phyloP scores from a whole-genome alignment of 1,140 invertebrate genomes.

The Ceratoteleas bidentatus region DNA sequence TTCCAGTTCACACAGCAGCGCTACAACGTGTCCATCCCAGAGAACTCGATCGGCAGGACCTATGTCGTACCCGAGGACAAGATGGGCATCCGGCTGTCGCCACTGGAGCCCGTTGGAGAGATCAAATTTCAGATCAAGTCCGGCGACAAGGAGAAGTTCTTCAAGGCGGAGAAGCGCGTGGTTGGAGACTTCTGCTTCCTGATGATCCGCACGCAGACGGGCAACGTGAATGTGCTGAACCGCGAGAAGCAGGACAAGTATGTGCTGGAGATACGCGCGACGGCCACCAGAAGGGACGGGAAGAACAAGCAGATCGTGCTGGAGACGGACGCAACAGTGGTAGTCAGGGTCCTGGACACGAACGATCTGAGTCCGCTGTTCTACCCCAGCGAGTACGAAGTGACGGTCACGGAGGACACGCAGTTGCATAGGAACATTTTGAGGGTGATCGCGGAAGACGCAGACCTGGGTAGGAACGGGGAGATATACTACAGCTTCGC shows the following conservation, averaged over 20 bases:
- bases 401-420: constrained; percentile 93
- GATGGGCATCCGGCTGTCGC: constrained; percentile 85
- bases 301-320: constrained; percentile 81
- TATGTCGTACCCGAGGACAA: constrained; percentile 85
- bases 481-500: constrained; percentile 97
- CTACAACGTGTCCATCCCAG: constrained; percentile 95
- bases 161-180: constrained; percentile 92
- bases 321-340: constrained; percentile 88
- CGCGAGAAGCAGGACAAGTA: constrained; percentile 94
- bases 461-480: constrained; percentile 95
- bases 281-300: constrained; percentile 83
- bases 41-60: constrained; percentile 94
- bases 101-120: constrained; percentile 83
- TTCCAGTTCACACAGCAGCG: constrained; percentile 87
- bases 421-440: constrained; percentile 90
- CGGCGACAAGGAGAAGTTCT: constrained; percentile 94
- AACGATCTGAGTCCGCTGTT: constrained; percentile 97
- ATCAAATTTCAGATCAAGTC: constrained; percentile 91
- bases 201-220: constrained; percentile 91
- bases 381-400: constrained; percentile 92
- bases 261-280: constrained; percentile 90
- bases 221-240: constrained; percentile 92
- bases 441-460: constrained; percentile 93
- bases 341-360: constrained; percentile 91
- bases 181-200: constrained; percentile 98